Evolutionary conservation across 2,888 invertebrate genomes (phyloP).

Genomic region (Amitus sp.): DNA sequence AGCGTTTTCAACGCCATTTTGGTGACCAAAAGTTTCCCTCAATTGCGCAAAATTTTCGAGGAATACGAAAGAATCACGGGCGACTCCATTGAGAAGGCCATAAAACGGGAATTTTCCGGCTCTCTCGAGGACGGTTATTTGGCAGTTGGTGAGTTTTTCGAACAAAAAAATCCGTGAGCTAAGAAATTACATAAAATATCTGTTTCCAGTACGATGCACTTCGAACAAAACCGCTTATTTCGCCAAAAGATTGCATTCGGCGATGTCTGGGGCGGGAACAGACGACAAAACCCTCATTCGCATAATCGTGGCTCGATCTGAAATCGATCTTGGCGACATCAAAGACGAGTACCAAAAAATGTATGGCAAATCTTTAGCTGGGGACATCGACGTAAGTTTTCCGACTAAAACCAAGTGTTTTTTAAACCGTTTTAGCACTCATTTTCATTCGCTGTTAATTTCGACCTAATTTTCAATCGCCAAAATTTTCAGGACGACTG

Average conservation of each 20-base stretch:
- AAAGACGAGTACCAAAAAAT: constrained; percentile 80
- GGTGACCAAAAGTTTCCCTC: constrained; percentile 81
- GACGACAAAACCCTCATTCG: constrained; percentile 88
- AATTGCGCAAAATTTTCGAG: constrained; percentile 72
- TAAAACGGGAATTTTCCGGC: constrained; percentile 88
- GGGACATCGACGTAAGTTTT: constrained; percentile 82
- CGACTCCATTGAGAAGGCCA: constrained; percentile 81
- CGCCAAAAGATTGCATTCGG: constrained; percentile 84
- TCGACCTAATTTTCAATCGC: constrained; percentile 30
- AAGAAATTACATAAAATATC: no score
- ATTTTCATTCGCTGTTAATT: constrained; percentile 6
- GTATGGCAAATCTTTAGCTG: constrained; percentile 82
- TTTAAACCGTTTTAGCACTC: no score
- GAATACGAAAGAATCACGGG: constrained; percentile 83
- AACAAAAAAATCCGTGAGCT: no score
- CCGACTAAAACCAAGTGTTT: no score
- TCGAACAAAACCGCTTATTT: constrained; percentile 85
- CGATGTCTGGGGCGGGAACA: constrained; percentile 91
- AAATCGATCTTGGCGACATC: constrained; percentile 88
- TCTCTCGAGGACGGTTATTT: constrained; percentile 78
- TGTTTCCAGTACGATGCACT: constrained; percentile 75
- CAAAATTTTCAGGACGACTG: constrained; percentile 78
- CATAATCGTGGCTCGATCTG: constrained; percentile 83
- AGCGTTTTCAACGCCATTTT: constrained; percentile 87
- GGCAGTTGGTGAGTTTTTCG: constrained; percentile 72